phyloP scores from a whole-genome alignment of 2,888 invertebrate species.

The Drosophila pseudotakahashii region DNA sequence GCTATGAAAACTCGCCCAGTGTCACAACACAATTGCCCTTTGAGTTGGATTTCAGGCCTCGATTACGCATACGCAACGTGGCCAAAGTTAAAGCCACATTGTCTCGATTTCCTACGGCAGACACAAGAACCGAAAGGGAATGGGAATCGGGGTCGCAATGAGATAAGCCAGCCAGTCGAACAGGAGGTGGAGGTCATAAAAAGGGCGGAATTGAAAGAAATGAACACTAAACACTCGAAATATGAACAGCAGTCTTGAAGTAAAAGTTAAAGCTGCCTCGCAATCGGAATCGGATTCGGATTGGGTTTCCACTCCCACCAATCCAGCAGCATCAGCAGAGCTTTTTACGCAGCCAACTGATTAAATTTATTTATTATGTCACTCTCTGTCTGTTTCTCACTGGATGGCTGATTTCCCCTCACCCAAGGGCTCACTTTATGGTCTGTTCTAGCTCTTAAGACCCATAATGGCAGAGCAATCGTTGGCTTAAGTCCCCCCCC shows the following conservation, averaged over 20 bases:
- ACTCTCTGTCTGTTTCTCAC: conserved; percentile 15
- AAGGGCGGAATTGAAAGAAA: conserved; percentile 57
- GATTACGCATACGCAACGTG: conserved; percentile 32
- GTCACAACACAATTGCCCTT: conserved; percentile 3
- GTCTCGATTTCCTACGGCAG: background rate
- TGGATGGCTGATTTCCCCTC: conserved; percentile 7
- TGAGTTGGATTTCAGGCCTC: background rate
- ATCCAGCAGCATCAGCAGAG: conserved; percentile 38
- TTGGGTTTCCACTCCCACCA: conserved; percentile 21
- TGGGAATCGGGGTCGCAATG: background rate
- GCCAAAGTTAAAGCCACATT: background rate
- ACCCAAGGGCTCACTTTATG: conserved; percentile 11
- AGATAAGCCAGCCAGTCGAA: conserved; percentile 44
- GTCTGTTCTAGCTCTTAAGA: conserved; percentile 28
- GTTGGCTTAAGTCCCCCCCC: conserved; percentile 15
- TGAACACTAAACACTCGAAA: conserved; percentile 44
- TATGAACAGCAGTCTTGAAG: conserved; percentile 48
- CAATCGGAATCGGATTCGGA: conserved; percentile 25
- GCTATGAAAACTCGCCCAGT: conserved; percentile 12
- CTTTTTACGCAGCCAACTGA: conserved; percentile 43
- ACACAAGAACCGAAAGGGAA: background rate
- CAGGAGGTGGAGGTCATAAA: conserved; percentile 43
- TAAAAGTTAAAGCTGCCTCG: conserved; percentile 51
- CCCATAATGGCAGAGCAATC: conserved; percentile 39
- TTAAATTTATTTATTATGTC: conserved; percentile 62